Conservation (phyloP, 2,113 vertebrate species). For the Menura novaehollandiae region DNA sequence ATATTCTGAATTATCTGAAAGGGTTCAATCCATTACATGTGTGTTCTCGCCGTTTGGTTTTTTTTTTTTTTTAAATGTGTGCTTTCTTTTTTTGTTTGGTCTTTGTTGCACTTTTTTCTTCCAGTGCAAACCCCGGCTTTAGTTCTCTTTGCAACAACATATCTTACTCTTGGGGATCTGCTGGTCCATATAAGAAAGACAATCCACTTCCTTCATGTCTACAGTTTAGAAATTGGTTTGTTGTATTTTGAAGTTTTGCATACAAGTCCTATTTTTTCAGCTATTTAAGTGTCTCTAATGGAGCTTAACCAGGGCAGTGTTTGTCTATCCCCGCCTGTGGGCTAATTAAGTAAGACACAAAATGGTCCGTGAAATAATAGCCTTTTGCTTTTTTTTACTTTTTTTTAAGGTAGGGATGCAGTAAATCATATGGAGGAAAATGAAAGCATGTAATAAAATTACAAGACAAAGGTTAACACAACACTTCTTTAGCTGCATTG, state of each 20-base stretch:
- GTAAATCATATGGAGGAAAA: neutral
- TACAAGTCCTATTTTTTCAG: neutral
- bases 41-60: neutral
- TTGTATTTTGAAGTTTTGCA: neutral
- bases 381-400: neutral
- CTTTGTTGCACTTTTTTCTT: neutral
- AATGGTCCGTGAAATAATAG: neutral
- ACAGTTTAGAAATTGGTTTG: neutral
- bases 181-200: neutral
- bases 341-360: neutral
- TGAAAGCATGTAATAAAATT: neutral
- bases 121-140: neutral
- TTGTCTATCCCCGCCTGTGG: neutral
- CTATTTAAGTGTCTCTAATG: neutral
- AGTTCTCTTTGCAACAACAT: neutral
- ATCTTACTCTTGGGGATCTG: neutral
- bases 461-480: neutral
- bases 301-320: neutral
- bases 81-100: accelerated
- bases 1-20: neutral
- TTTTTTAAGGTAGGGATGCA: neutral
- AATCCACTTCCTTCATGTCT: neutral
- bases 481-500: neutral
- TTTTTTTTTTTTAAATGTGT: too few species aligned
- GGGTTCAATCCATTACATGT: neutral